Evolutionary conservation across 1,140 invertebrate genomes (phyloP).

Genomic region (Oncopodura yosiiana): DNA sequence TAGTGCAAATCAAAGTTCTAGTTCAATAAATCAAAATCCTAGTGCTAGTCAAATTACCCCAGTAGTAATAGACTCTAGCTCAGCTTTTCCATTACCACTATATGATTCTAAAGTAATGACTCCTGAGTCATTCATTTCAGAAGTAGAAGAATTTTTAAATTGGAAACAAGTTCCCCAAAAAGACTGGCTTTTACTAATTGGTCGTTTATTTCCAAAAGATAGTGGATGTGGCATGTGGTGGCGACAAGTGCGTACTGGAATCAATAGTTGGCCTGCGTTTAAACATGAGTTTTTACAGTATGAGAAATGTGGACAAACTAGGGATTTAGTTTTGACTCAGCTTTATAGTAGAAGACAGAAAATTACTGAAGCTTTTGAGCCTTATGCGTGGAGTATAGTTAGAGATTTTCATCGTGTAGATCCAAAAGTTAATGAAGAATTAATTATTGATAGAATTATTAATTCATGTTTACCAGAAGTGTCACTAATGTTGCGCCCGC

Average conservation of each 20-base stretch:
- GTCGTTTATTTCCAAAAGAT: too few species aligned
- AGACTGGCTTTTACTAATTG: too few species aligned
- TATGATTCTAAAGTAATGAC: too few species aligned
- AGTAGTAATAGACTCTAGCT: too few species aligned
- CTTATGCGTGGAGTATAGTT: slow-evolving; percentile 3
- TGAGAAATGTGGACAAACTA: background rate
- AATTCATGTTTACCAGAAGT: slow-evolving; percentile 4
- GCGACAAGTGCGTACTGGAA: background rate
- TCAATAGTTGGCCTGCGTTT: background rate
- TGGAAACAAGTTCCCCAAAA: too few species aligned
- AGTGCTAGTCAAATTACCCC: too few species aligned
- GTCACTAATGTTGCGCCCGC: background rate
- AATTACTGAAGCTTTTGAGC: background rate
- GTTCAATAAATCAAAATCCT: too few species aligned
- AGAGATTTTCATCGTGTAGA: background rate
- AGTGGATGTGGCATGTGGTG: too few species aligned
- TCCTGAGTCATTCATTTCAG: too few species aligned
- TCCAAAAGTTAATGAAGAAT: background rate
- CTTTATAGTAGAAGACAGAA: background rate
- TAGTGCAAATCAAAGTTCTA: too few species aligned
- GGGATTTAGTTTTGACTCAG: background rate
- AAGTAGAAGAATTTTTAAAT: too few species aligned
- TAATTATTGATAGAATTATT: background rate
- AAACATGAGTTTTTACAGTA: background rate
- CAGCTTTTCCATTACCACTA: too few species aligned